phyloP scores from a whole-genome alignment of 2,797 vertebrate genomes.

The Pipistrellus nathusii region DNA sequence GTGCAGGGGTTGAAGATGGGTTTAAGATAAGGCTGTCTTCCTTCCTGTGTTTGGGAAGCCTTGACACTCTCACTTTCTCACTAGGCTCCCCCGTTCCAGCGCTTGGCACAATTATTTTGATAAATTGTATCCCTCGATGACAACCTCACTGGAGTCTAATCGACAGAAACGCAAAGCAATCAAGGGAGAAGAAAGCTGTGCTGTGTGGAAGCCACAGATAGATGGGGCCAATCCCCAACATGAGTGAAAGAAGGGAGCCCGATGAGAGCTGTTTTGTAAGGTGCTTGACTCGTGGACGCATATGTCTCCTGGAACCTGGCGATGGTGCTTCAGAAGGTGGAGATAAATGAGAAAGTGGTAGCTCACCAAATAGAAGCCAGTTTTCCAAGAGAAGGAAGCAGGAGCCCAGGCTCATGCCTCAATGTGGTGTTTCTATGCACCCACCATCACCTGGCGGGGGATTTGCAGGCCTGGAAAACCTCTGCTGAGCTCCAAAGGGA shows the following conservation, averaged over 20 bases:
- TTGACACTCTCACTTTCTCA: background rate
- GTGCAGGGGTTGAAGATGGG: fast-evolving
- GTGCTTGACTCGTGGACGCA: slow-evolving; percentile 73
- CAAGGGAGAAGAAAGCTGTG: slow-evolving; percentile 52
- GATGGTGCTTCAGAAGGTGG: slow-evolving; percentile 8
- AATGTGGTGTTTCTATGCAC: fast-evolving
- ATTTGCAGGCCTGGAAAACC: slow-evolving; percentile 33
- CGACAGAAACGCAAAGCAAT: slow-evolving; percentile 60
- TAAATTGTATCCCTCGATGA: slow-evolving; percentile 59
- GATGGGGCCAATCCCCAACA: slow-evolving; percentile 58
- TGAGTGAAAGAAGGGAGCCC: slow-evolving; percentile 73
- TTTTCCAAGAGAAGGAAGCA: slow-evolving; percentile 9
- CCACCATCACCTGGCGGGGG: slow-evolving; percentile 50
- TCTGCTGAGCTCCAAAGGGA: background rate
- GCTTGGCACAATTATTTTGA: slow-evolving; percentile 72
- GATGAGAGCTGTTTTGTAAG: slow-evolving; percentile 73
- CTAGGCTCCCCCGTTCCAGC: background rate
- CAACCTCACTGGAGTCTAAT: slow-evolving; percentile 28
- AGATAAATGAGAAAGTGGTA: slow-evolving; percentile 80
- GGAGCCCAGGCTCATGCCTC: background rate
- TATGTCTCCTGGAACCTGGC: slow-evolving; percentile 75
- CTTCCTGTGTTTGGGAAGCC: background rate
- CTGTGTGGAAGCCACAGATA: slow-evolving; percentile 56
- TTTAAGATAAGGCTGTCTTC: background rate
- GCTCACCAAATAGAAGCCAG: slow-evolving; percentile 58